These are phyloP conservation scores for Hermaeophaga mercurialis DNA, from an alignment of 2,888 invertebrate genomes.

Conservation along the genomic window DNA sequence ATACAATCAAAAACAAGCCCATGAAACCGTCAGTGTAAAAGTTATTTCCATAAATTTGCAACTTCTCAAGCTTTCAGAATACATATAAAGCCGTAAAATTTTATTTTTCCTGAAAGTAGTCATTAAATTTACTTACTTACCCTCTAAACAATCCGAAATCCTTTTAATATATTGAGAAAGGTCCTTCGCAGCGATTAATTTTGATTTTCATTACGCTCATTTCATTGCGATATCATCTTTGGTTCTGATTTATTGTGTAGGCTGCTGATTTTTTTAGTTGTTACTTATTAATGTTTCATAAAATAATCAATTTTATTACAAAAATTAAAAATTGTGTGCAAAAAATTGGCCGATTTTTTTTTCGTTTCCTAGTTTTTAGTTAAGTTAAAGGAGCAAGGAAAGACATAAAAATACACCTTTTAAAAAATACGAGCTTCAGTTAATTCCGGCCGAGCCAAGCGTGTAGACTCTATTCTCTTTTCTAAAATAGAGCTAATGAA, in stretches of 20 bases:
- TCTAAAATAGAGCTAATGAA: no score
- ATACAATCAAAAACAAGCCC: conserved; percentile 5
- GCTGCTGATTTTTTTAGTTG: no score
- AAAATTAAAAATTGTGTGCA: no score
- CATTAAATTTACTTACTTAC: conserved; percentile 4
- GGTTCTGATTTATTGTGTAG: no score
- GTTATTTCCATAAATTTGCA: conserved; percentile 6
- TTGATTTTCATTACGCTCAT: conserved; percentile 16
- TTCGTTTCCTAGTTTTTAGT: no score
- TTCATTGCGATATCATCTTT: conserved; percentile 16
- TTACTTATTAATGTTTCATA: no score
- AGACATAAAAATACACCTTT: no score
- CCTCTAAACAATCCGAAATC: conserved; percentile 8
- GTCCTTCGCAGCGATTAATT: conserved; percentile 9
- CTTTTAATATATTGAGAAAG: conserved; percentile 18
- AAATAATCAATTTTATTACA: no score
- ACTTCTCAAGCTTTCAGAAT: conserved; percentile 1
- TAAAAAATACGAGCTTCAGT: no score
- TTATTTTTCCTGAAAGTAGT: conserved; percentile 18
- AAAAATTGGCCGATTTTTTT: no score
- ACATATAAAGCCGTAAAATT: conserved; percentile 1
- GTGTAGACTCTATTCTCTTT: neutral
- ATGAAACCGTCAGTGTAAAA: conserved; percentile 3
- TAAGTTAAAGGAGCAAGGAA: no score
- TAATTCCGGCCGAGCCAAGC: no score